Evolutionary conservation across 2,113 vertebrate genomes (phyloP).

Genomic region (Dasyornis broadbenti): DNA sequence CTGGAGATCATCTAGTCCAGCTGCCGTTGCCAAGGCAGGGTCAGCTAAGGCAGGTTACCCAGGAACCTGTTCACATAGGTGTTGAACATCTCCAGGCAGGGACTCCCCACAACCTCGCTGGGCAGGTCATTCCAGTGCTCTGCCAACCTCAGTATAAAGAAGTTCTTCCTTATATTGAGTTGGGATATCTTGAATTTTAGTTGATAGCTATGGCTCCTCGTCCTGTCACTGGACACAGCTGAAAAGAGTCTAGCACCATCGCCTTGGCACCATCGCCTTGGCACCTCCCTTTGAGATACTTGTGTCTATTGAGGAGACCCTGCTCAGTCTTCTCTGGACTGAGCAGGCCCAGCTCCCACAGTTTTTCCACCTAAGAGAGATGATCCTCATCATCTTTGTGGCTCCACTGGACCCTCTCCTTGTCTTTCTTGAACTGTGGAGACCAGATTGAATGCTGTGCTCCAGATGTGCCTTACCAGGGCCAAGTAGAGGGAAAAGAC

Average conservation of each 20-base stretch:
- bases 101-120: background rate
- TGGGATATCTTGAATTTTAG: background rate
- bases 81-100: no score
- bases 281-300: background rate
- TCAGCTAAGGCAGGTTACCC: background rate
- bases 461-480: background rate
- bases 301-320: background rate
- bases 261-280: rapidly evolving
- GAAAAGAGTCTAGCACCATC: background rate
- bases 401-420: background rate
- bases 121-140: background rate
- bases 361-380: background rate
- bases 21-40: background rate
- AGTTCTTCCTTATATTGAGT: background rate
- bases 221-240: background rate
- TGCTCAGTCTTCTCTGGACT: rapidly evolving
- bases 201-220: background rate
- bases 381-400: background rate
- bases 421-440: background rate
- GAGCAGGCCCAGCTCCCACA: background rate
- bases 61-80: rapidly evolving
- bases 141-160: background rate
- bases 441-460: background rate
- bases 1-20: background rate
- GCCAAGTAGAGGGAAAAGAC: background rate